A percentile compares a stretch with the other conserved stretches of the same genome.
phyloP scores from a whole-genome alignment of 2,888 invertebrate species.

The Bimastos eiseni region DNA sequence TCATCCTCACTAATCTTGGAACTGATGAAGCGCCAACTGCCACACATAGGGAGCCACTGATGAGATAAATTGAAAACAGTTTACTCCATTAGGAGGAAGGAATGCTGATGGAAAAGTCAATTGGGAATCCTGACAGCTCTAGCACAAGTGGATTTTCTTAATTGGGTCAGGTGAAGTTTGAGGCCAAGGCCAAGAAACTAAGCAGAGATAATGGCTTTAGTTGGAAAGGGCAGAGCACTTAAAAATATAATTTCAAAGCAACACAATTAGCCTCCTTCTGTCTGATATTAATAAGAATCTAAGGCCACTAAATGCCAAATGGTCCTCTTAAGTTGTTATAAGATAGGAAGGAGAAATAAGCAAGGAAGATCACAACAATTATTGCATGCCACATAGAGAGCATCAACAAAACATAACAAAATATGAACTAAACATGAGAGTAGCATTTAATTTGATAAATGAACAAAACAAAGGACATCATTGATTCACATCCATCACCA shows the following conservation, averaged over 20 bases:
- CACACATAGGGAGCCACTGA: neutral
- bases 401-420: neutral
- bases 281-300: neutral
- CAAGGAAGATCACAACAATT: neutral
- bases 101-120: neutral
- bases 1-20: neutral
- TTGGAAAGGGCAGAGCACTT: neutral
- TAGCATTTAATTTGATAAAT: neutral
- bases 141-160: neutral
- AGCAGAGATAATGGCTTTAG: neutral
- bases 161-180: constrained; percentile 13
- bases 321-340: neutral
- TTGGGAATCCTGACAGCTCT: neutral
- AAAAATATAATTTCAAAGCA: neutral
- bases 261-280: neutral
- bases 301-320: neutral
- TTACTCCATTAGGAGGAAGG: neutral
- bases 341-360: neutral
- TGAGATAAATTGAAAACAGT: neutral
- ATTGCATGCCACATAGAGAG: neutral
- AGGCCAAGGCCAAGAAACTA: neutral
- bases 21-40: neutral
- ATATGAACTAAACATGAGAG: neutral
- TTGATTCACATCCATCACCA: neutral
- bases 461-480: neutral